phyloP scores from a whole-genome alignment of 2,888 invertebrate genomes.

The Leucophenga montana region DNA sequence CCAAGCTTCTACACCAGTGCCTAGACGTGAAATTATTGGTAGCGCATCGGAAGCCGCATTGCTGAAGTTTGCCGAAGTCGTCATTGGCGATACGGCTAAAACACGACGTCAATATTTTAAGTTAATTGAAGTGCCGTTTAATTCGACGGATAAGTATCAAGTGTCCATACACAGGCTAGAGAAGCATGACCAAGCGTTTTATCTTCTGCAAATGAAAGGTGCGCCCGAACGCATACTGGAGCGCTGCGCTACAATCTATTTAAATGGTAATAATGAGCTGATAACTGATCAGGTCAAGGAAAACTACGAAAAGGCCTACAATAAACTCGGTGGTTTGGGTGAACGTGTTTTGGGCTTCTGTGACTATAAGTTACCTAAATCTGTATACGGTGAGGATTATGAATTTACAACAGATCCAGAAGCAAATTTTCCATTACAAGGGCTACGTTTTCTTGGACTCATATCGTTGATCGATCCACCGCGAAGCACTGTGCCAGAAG shows the following conservation, averaged over 20 bases:
- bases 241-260: conserved; percentile 89
- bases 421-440: conserved; percentile 74
- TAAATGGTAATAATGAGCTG: conserved; percentile 90
- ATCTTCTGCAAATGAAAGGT: conserved; percentile 95
- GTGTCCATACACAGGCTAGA: conserved; percentile 95
- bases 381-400: conserved; percentile 91
- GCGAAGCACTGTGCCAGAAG: conserved; percentile 96
- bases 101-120: conserved; percentile 89
- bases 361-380: conserved; percentile 88
- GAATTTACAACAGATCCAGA: conserved; percentile 85
- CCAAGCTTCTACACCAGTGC: conserved; percentile 90
- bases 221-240: conserved; percentile 96
- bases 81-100: conserved; percentile 86
- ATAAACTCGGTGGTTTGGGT: conserved; percentile 90
- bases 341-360: conserved; percentile 94
- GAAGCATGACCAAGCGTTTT: conserved; percentile 84
- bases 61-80: conserved; percentile 92
- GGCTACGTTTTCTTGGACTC: conserved; percentile 90
- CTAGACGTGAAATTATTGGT: conserved; percentile 93
- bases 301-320: conserved; percentile 92
- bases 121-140: conserved; percentile 92
- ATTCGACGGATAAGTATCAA: conserved; percentile 95
- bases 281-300: conserved; percentile 94
- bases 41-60: conserved; percentile 95
- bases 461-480: conserved; percentile 99